Evolutionary conservation across 1,140 invertebrate species (phyloP).

Genomic region (Drosophila suzukii): DNA sequence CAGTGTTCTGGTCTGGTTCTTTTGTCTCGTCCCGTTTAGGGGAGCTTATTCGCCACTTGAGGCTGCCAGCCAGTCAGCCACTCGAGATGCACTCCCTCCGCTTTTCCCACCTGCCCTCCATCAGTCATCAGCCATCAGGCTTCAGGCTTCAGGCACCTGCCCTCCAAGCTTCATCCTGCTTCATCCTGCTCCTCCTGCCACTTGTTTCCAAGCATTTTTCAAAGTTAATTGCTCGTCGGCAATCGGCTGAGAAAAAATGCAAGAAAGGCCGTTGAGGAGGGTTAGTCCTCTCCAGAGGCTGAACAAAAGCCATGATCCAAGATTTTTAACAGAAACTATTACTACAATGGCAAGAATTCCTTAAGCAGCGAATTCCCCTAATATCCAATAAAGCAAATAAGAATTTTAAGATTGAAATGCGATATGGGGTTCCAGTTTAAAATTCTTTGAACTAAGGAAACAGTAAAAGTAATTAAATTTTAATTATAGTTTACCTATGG

Average conservation of each 20-base stretch:
- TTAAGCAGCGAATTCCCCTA: background rate
- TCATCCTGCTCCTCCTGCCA: conserved; percentile 10
- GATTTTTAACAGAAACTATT: conserved; percentile 14
- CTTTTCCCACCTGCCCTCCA: conserved; percentile 22
- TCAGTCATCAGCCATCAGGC: conserved; percentile 6
- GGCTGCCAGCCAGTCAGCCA: conserved; percentile 33
- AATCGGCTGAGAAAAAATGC: conserved; percentile 21
- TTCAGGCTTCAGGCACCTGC: conserved; percentile 16
- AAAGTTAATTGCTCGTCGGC: conserved; percentile 63
- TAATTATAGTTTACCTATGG: too few species aligned
- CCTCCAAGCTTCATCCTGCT: conserved; percentile 4
- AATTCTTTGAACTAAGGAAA: too few species aligned
- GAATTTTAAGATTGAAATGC: too few species aligned
- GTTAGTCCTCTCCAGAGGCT: background rate
- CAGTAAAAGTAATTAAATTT: too few species aligned
- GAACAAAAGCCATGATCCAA: conserved; percentile 1
- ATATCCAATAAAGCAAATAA: background rate
- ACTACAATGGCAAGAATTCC: background rate
- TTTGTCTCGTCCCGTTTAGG: conserved; percentile 50
- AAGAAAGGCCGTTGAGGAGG: conserved; percentile 22
- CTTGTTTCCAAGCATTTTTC: conserved; percentile 48
- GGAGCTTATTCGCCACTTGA: conserved; percentile 50
- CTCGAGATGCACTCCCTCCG: conserved; percentile 48
- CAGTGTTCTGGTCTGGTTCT: conserved; percentile 24
- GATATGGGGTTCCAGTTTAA: too few species aligned